phyloP scores from a whole-genome alignment of 2,797 vertebrate genomes.

The Cossypha caffra region DNA sequence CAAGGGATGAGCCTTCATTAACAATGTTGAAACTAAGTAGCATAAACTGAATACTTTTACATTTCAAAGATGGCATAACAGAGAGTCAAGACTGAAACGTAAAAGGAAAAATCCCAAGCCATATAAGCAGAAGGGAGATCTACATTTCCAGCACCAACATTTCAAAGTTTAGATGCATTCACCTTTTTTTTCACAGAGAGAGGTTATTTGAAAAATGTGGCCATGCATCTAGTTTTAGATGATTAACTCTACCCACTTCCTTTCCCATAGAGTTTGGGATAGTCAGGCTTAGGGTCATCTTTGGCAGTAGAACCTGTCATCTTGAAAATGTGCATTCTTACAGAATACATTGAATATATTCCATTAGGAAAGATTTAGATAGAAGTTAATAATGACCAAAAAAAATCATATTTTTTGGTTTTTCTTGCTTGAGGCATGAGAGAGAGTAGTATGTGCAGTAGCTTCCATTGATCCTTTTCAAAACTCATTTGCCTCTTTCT shows the following conservation, averaged over 20 bases:
- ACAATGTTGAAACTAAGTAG: neutral
- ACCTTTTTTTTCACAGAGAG: neutral
- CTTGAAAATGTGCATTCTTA: neutral
- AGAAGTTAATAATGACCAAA: neutral
- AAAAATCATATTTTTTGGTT: neutral
- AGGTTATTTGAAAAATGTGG: neutral
- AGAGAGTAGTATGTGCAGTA: neutral
- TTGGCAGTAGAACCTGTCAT: neutral
- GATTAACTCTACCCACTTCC: neutral
- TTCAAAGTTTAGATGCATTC: neutral
- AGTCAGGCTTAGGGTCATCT: neutral
- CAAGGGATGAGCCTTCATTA: neutral
- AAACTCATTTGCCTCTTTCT: neutral
- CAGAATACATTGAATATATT: neutral
- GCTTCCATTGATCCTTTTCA: neutral
- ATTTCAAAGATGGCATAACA: neutral
- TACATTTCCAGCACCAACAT: neutral
- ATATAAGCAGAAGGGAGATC: neutral
- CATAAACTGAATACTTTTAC: neutral
- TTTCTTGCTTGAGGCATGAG: neutral
- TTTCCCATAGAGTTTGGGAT: neutral
- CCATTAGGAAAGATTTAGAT: neutral
- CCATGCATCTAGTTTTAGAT: neutral
- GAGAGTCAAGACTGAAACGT: neutral
- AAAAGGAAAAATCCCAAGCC: neutral